A percentile compares a stretch with the other conserved stretches of the same genome.
Conservation (phyloP, 2,888 invertebrate genomes). For the Epirrhoe alternata region DNA sequence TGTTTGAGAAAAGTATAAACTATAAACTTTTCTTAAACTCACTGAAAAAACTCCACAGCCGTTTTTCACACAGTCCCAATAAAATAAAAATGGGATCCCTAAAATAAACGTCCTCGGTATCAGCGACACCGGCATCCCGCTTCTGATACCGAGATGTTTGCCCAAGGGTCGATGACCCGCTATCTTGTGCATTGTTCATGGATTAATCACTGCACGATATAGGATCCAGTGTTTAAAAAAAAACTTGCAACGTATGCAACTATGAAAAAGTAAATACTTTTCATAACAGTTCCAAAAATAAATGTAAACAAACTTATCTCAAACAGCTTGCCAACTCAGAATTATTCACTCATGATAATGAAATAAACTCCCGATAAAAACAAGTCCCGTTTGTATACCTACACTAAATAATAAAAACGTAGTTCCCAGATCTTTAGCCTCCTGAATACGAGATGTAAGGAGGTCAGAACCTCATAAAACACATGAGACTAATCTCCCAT, state of each 20-base stretch:
- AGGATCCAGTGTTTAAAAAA: neutral
- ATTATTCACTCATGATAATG: too few relatives aligned
- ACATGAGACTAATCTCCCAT: neutral
- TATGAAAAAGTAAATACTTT: neutral
- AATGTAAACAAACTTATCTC: too few relatives aligned
- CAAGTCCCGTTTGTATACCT: too few relatives aligned
- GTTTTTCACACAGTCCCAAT: too few relatives aligned
- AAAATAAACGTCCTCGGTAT: constrained; percentile 29
- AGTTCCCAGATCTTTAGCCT: too few relatives aligned
- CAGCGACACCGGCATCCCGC: constrained; percentile 30
- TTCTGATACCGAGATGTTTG: constrained; percentile 28
- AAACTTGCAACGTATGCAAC: neutral
- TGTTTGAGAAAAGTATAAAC: too few relatives aligned
- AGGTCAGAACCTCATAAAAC: neutral
- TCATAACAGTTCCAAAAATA: too few relatives aligned
- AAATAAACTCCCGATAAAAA: too few relatives aligned
- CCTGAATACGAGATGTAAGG: neutral
- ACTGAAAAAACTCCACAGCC: too few relatives aligned
- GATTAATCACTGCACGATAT: constrained; percentile 26
- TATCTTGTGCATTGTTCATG: constrained; percentile 31
- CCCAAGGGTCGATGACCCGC: constrained; percentile 25
- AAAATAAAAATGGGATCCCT: neutral
- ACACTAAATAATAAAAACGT: too few relatives aligned
- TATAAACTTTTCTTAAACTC: too few relatives aligned
- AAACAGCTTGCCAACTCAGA: too few relatives aligned